phyloP scores from a whole-genome alignment of 2,888 invertebrate genomes.

The Pegoplata infirma region DNA sequence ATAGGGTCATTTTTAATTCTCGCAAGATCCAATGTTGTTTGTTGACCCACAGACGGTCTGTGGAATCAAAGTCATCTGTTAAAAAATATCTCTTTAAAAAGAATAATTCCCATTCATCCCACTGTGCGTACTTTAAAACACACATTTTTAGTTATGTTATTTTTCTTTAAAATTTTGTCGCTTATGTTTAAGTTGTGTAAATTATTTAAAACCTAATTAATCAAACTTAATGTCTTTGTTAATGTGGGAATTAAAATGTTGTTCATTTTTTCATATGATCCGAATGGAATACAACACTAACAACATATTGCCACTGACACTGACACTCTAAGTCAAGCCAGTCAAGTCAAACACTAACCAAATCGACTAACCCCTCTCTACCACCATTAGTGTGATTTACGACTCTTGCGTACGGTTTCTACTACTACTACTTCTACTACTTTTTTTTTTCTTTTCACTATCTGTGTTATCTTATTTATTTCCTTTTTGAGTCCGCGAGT shows the following conservation, averaged over 20 bases:
- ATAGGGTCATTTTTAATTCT: too few species aligned
- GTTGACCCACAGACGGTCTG: too few species aligned
- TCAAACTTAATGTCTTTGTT: slow-evolving; percentile 59
- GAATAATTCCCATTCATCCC: too few species aligned
- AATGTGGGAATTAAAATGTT: slow-evolving; percentile 60
- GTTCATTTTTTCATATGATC: too few species aligned
- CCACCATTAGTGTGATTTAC: slow-evolving; percentile 54
- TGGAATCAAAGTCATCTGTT: too few species aligned
- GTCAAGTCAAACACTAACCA: not conserved
- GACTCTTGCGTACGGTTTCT: too few species aligned
- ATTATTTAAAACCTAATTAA: slow-evolving; percentile 58
- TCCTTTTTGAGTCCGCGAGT: slow-evolving; percentile 25
- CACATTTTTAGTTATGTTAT: not conserved
- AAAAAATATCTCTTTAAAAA: too few species aligned
- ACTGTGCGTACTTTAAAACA: not conserved
- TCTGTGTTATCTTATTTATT: slow-evolving; percentile 41
- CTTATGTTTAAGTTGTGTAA: slow-evolving; percentile 44
- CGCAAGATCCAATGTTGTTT: too few species aligned
- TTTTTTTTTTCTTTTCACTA: too few species aligned
- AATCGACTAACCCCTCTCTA: not conserved
- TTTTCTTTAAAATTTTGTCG: slow-evolving; percentile 36
- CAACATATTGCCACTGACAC: slow-evolving; percentile 36
- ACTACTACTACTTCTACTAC: not conserved
- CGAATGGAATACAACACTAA: too few species aligned
- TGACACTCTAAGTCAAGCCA: slow-evolving; percentile 4